Conservation (phyloP, 2,888 invertebrate species). For the Xiphydria camelus region DNA sequence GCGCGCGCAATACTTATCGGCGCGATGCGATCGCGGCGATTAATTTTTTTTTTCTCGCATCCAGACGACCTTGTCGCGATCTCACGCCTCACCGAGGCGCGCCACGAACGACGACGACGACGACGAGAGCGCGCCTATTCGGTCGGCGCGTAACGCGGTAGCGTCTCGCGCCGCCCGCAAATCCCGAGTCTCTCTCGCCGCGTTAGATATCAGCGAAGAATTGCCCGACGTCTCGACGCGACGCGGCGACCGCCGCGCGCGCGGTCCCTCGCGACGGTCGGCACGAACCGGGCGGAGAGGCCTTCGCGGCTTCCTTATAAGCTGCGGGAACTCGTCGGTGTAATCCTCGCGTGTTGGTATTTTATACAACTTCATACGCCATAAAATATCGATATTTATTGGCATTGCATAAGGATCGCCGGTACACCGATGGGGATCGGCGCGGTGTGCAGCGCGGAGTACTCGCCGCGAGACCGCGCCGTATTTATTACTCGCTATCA, state of each 20-base stretch:
- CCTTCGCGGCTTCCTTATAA: slow-evolving; percentile 29
- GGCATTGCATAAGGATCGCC: slow-evolving; percentile 39
- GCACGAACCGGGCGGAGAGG: slow-evolving; percentile 2
- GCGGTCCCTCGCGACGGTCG: too few species aligned
- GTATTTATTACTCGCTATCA: slow-evolving; percentile 17
- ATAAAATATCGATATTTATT: slow-evolving; percentile 45
- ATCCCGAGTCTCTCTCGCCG: too few species aligned
- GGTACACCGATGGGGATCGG: slow-evolving; percentile 16
- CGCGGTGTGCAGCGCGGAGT: not conserved
- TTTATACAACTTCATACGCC: slow-evolving; percentile 35
- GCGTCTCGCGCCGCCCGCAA: too few species aligned
- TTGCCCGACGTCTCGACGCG: slow-evolving; percentile 11
- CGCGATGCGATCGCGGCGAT: too few species aligned
- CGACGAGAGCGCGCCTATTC: too few species aligned
- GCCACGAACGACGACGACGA: too few species aligned
- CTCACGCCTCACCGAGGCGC: too few species aligned
- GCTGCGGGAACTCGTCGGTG: slow-evolving; percentile 38
- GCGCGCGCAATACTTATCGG: too few species aligned
- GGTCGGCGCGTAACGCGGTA: too few species aligned
- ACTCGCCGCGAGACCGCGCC: slow-evolving; percentile 19
- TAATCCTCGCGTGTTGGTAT: slow-evolving; percentile 38
- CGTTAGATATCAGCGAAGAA: slow-evolving; percentile 24
- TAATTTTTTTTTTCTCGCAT: too few species aligned
- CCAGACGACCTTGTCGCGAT: too few species aligned
- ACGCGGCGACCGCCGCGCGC: not conserved